Base-by-base conservation (phyloP, 1,140 invertebrate species). In the Diprion similis region DNA sequence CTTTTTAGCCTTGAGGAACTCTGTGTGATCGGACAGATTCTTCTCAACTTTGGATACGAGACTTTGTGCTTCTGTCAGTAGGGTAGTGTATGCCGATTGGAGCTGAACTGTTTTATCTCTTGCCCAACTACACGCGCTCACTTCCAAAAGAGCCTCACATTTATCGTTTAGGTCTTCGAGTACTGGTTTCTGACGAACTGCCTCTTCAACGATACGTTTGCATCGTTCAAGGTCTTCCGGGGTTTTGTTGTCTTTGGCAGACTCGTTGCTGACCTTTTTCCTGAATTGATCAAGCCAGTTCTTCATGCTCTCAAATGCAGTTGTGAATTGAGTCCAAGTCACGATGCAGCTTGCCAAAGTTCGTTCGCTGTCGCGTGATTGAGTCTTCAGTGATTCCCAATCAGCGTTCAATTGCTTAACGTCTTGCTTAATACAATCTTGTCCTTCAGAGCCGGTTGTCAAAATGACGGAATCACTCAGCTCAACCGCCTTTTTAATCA, bases 1-100 rank as follows among this genome's bases (percentile, higher is more conserved):
- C 76, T 93, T 91, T 81, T 95, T 96, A 7, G 94, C 94, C 79
- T 95, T 95, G 1, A 95, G 87, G 84, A 97, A 97, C 82, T 97
- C 95, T 0, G 95, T 96, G 74, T 97, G 95, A 84, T 97, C 95
- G 1, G 93, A 94, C 0, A 97, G 84, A 85, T 95, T 96, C 86
- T 97, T 97, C 81, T 97, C 95, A 3, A 96, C 92, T 81, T 92
- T 93, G 1, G 94, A 93, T 1, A 97, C 92, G 18, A 96, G 86
- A 70, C 93, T 92, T 87, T 96, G 95, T 67, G 93, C 92, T 70
- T 92, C 92, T 0, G 94, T 95, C 65, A 96, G 76, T 0, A 96
- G 80, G 75, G 92, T 91, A 0, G 94, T 94, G 77, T 97, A 97
- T 37, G 91, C 89, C 7, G 94, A 92, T 86, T 97, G 95, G 2